These are phyloP conservation scores for Pimephales promelas DNA, from an alignment of 2,113 vertebrate genomes.

Conservation along the genomic window DNA sequence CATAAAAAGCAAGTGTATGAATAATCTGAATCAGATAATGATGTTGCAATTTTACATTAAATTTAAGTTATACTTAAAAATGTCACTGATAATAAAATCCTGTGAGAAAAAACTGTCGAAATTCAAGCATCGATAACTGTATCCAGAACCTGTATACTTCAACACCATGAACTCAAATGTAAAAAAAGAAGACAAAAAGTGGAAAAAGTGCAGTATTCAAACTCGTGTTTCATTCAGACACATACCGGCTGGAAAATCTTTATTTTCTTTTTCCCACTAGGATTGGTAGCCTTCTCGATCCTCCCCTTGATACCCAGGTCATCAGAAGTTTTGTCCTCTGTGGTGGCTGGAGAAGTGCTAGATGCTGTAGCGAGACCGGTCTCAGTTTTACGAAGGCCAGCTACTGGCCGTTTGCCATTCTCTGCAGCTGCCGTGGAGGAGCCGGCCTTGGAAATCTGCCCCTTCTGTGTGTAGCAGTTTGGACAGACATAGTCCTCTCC, in stretches of 20 bases:
- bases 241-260: constrained; percentile 99
- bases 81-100: neutral
- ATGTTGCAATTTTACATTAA: neutral
- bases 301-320: constrained; percentile 96
- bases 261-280: constrained; percentile 97
- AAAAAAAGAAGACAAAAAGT: neutral
- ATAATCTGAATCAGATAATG: neutral
- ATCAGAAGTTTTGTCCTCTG: constrained; percentile 79
- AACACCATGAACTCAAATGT: neutral
- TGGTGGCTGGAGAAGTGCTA: constrained; percentile 60
- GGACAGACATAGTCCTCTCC: constrained; percentile 98
- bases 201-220: neutral
- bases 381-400: constrained; percentile 57
- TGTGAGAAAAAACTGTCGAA: neutral
- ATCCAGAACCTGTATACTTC: neutral
- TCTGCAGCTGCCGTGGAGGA: constrained; percentile 70
- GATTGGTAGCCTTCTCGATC: constrained; percentile 95
- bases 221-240: constrained; percentile 49
- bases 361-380: neutral
- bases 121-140: neutral
- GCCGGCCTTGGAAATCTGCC: constrained; percentile 71
- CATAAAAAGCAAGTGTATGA: too few relatives aligned
- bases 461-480: constrained; percentile 90
- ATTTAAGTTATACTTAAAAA: neutral
- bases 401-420: constrained; percentile 61